Conservation (phyloP, 30 jellyfish, hydroid and myxozoan genomes). For the Haliclystus octoradiatus region DNA sequence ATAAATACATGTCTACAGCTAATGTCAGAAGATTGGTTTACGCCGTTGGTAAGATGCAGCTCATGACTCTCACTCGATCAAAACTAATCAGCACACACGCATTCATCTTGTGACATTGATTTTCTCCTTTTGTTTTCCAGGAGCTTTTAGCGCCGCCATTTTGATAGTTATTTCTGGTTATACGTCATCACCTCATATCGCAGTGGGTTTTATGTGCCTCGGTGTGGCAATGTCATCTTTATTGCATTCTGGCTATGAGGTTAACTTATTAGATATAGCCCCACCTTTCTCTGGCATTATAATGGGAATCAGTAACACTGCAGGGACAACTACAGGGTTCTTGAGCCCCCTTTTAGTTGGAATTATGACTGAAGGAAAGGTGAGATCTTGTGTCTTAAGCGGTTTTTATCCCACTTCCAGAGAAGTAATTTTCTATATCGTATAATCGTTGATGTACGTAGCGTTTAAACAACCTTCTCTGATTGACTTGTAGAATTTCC, state of each 20-base stretch:
- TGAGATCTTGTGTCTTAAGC: slow-evolving; percentile 2
- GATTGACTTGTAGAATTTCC: no score
- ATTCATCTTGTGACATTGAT: background rate
- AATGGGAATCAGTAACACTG: slow-evolving; percentile 93
- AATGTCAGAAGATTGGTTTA: slow-evolving; percentile 70
- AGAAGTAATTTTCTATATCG: no score
- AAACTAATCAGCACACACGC: background rate
- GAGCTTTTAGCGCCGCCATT: slow-evolving; percentile 93
- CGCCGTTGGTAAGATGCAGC: slow-evolving; percentile 54
- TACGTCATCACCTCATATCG: slow-evolving; percentile 63
- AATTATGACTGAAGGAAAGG: slow-evolving; percentile 89
- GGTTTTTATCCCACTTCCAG: background rate
- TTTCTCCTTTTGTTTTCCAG: slow-evolving; percentile 25
- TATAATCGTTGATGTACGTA: no score
- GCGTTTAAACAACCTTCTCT: no score
- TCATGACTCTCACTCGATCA: no score
- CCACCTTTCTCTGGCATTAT: slow-evolving; percentile 93
- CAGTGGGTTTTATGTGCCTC: slow-evolving; percentile 91
- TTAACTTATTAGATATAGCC: slow-evolving; percentile 83
- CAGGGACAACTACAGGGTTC: slow-evolving; percentile 94
- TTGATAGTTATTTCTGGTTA: slow-evolving; percentile 88
- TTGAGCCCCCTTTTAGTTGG: slow-evolving; percentile 92
- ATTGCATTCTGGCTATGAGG: slow-evolving; percentile 93
- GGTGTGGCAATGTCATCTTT: slow-evolving; percentile 95
- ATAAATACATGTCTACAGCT: slow-evolving; percentile 68